Percentiles rank a stretch among this genome's conserved stretches.
phyloP scores from a whole-genome alignment of 1,140 invertebrate species.

The Laupala kohalensis region DNA sequence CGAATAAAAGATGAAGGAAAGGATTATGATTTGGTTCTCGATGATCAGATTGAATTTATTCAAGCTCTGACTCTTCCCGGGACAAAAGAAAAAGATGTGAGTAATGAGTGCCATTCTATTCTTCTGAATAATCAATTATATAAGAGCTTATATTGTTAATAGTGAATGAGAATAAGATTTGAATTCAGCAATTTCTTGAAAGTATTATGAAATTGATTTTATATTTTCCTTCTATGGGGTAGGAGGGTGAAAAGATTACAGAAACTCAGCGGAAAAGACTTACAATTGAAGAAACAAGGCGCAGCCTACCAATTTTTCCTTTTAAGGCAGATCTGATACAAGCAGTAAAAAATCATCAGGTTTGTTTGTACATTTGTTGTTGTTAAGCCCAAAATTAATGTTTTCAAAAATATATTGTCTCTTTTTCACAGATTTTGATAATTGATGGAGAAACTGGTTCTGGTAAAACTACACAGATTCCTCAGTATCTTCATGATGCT shows the following conservation, averaged over 20 bases:
- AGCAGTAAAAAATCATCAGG: conserved; percentile 79
- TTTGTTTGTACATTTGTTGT: no score
- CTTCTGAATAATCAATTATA: background rate
- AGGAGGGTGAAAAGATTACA: conserved; percentile 42
- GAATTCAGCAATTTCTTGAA: background rate
- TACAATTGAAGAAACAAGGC: conserved; percentile 83
- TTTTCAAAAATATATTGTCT: background rate
- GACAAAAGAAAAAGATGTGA: conserved; percentile 36
- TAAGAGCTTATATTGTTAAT: background rate
- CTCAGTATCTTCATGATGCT: conserved; percentile 90
- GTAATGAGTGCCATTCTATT: no score
- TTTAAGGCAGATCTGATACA: conserved; percentile 81
- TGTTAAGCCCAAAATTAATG: no score
- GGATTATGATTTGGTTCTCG: conserved; percentile 86
- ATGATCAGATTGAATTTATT: conserved; percentile 96
- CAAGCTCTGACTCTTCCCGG: conserved; percentile 84
- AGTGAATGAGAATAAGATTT: background rate
- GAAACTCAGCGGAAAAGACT: conserved; percentile 62
- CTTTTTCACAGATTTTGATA: conserved; percentile 53
- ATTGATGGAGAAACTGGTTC: conserved; percentile 97
- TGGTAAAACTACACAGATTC: conserved; percentile 97
- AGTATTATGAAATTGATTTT: background rate
- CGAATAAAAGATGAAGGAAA: conserved; percentile 37
- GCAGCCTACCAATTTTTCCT: conserved; percentile 86
- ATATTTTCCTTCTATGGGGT: conserved; percentile 16